These are phyloP conservation scores for Molanna angustata DNA, from an alignment of 2,888 invertebrate species.

Conservation along the genomic window DNA sequence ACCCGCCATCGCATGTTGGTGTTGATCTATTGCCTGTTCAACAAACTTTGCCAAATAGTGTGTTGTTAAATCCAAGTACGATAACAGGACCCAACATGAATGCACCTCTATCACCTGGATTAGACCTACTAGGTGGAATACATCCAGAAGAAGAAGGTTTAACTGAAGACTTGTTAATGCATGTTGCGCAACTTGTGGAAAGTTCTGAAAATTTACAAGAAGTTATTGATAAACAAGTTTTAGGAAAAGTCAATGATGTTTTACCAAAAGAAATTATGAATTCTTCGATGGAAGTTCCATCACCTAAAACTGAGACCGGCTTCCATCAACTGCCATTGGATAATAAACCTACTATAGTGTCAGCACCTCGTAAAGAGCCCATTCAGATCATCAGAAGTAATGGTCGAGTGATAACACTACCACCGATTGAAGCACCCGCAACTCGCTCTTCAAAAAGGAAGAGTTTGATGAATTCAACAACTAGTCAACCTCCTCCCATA, in stretches of 20 bases:
- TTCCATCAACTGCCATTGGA: neutral
- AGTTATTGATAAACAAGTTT: conserved; percentile 66
- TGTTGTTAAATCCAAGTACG: conserved; percentile 36
- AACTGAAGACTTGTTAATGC: conserved; percentile 68
- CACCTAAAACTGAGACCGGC: neutral
- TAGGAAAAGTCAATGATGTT: conserved; percentile 44
- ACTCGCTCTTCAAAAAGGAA: conserved; percentile 71
- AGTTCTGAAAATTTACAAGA: conserved; percentile 67
- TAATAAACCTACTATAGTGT: neutral
- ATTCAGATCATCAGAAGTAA: conserved; percentile 73
- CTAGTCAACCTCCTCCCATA: conserved; percentile 9
- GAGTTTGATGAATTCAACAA: conserved; percentile 41
- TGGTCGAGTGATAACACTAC: conserved; percentile 73
- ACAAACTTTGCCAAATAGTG: conserved; percentile 25
- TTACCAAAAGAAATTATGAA: conserved; percentile 12
- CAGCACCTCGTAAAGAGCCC: conserved; percentile 49
- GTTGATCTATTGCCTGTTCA: neutral
- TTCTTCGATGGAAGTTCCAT: neutral
- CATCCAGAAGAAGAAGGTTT: conserved; percentile 65
- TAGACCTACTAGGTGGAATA: conserved; percentile 57
- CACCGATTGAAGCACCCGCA: conserved; percentile 80
- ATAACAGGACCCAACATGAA: conserved; percentile 43
- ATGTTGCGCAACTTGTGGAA: conserved; percentile 70
- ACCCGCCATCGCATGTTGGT: neutral
- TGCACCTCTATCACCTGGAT: conserved; percentile 57